Base-by-base conservation (phyloP, 2,888 invertebrate genomes). In the Octodonta nipae region DNA sequence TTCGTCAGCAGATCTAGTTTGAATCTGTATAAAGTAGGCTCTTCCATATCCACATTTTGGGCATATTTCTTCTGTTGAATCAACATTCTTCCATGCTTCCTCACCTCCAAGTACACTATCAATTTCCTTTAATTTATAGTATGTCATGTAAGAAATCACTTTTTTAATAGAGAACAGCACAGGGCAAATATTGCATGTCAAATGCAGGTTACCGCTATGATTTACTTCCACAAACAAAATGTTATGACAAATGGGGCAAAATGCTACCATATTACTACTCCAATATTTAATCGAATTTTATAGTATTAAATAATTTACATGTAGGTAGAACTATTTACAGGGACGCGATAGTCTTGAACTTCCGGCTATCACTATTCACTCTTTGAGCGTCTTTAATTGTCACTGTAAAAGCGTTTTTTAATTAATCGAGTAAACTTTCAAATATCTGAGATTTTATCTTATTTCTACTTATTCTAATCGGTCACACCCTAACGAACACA, bases 1-100 rank as follows among this genome's bases (percentile, higher is more conserved):
- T 61, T 98, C 98, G 63, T 98, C 98, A 17, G 98, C 98, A 10
- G 95, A 95, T 27, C 98, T 71, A 0, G 92, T 99, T 66, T 99
- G 98, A 40, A 98, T 74, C 65, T 98, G 96, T 83, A 93, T 86
- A 55, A 96, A 98, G 61, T 82, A 98, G 0, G 98, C 98, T 54
- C 78, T 71, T 6, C 74, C 73, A 56, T 95, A 80, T 10, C 75
- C 69, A 61, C 98, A 98, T 55, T 81, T 75, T 0, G 96, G 96
- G 56, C 98, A 98, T 3, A 83, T 78, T 44, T 87, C 91, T 56
- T 89, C 88, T 1, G 95, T 96, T 0, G 87, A 81, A 60, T 96
- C 93, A 5, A 93, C 95, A 67, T 95, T 95, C 55, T 92, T 87
- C 93, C 95, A 96, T 5, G 95, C 93, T 37, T 86, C 87, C 36